Conservation (phyloP, 53 echinoderm and acorn worm genomes). For the Luidia sarsii region DNA sequence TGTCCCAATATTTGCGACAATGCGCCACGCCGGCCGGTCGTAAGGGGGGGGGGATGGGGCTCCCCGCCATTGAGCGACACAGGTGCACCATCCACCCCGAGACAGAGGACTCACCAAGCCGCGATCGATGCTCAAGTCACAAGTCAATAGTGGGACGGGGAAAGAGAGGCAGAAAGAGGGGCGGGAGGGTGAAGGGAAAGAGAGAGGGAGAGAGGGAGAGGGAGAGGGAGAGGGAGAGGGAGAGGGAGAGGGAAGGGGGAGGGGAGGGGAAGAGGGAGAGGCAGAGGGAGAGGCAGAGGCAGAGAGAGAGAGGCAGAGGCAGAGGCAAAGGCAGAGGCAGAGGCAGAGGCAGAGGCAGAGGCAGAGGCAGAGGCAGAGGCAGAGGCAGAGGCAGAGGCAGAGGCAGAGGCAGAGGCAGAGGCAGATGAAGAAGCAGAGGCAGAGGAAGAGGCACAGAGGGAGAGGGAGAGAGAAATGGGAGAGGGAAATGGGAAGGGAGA, state of each 20-base stretch:
- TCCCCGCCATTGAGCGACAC: slow-evolving; percentile 32
- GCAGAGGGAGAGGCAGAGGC: no score
- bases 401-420: no score
- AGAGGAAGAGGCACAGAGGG: neutral
- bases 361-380: no score
- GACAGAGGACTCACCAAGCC: slow-evolving; percentile 17
- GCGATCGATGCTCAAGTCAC: slow-evolving; percentile 56
- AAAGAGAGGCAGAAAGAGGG: neutral
- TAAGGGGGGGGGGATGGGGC: neutral
- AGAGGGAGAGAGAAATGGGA: no score
- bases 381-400: no score
- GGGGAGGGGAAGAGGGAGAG: no score
- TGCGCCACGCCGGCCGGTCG: slow-evolving; percentile 43
- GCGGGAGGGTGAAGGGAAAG: no score
- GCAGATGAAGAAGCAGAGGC: slow-evolving; percentile 23
- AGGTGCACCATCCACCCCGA: slow-evolving; percentile 35
- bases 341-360: neutral
- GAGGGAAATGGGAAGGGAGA: no score
- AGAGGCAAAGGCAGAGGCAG: slow-evolving; percentile 22
- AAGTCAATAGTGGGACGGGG: slow-evolving; percentile 41
- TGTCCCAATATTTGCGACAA: slow-evolving; percentile 50
- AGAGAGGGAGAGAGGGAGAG: no score
- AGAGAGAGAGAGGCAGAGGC: neutral
- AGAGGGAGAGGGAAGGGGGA: neutral
- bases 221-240: no score